Evolutionary conservation across 2,888 invertebrate genomes (phyloP).

Genomic region (Timema cristinae): DNA sequence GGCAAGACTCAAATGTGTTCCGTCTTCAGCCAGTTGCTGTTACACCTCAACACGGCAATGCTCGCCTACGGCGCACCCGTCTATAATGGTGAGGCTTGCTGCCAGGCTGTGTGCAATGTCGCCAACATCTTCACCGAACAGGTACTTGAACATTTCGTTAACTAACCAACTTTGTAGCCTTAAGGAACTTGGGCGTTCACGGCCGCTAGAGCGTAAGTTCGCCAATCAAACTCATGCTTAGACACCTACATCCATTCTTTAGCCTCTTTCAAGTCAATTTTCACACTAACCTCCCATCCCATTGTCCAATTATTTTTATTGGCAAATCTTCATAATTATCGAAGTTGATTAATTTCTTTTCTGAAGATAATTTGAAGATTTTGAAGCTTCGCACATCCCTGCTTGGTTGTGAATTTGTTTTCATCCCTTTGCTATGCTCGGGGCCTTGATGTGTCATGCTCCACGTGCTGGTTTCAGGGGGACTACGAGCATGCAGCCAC

Average conservation of each 20-base stretch:
- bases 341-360: conserved; percentile 19
- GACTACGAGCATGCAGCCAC: conserved; percentile 54
- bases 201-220: no score
- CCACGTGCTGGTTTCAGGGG: conserved; percentile 42
- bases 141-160: conserved; percentile 37
- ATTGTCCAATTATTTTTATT: conserved; percentile 1
- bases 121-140: conserved; percentile 53
- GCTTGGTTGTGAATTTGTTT: no score
- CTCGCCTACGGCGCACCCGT: conserved; percentile 42
- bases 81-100: conserved; percentile 64
- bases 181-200: no score
- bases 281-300: background rate
- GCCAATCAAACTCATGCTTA: no score
- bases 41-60: conserved; percentile 63
- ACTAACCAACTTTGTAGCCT: no score
- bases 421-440: no score
- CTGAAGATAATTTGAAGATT: no score
- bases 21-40: conserved; percentile 71
- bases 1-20: conserved; percentile 83
- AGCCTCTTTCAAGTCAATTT: conserved; percentile 7
- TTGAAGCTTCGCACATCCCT: no score
- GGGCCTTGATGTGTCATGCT: no score
- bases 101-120: conserved; percentile 65
- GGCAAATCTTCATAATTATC: background rate
- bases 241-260: background rate